Conservation (phyloP, 2,797 vertebrate species). For the Melanitta fusca region DNA sequence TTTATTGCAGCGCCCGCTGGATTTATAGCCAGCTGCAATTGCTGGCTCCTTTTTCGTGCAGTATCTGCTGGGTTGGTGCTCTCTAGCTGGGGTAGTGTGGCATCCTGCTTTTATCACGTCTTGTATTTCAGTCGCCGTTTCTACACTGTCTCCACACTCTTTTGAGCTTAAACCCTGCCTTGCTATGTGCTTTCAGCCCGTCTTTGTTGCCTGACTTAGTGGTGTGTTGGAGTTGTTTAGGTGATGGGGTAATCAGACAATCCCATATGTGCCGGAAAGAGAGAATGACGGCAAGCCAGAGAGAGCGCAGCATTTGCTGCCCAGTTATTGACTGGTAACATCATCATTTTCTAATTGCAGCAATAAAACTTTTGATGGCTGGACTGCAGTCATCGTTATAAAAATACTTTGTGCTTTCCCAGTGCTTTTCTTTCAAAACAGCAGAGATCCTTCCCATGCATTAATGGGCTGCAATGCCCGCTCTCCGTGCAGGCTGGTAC, state of each 20-base stretch:
- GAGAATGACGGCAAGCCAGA: neutral
- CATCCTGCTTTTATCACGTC: neutral
- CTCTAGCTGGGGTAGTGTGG: accelerated
- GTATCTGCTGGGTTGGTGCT: neutral
- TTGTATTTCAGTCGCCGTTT: neutral
- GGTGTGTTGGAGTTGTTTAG: accelerated
- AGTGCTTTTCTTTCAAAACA: neutral
- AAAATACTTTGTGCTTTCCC: neutral
- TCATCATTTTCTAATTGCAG: neutral
- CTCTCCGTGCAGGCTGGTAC: neutral
- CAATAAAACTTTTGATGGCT: neutral
- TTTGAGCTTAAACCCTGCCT: neutral
- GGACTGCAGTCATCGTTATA: neutral
- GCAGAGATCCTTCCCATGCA: accelerated
- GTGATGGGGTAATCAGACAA: neutral
- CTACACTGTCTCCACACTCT: no score
- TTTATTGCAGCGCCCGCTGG: neutral
- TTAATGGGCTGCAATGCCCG: accelerated
- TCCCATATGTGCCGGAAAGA: accelerated
- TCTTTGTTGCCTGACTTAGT: neutral
- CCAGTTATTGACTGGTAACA: neutral
- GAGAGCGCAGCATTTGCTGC: neutral
- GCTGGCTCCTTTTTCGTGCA: neutral
- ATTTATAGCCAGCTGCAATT: neutral
- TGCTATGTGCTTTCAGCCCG: neutral